Conservation (phyloP, 2,113 vertebrate genomes). For the Trogon melanurus region DNA sequence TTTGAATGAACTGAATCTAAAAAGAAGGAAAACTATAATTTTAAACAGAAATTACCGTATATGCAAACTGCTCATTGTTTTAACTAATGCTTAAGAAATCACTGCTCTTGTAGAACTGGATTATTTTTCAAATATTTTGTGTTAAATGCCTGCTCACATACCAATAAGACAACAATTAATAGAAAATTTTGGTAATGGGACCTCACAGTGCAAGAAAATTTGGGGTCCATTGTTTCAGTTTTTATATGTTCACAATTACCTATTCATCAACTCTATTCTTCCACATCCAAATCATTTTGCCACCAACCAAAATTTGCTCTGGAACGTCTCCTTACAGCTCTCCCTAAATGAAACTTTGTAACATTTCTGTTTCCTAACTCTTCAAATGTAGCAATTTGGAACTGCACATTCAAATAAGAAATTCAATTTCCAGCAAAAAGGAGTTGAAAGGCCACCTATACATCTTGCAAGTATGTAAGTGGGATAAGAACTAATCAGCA, state of each 20-base stretch:
- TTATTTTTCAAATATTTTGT: background rate
- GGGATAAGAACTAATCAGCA: background rate
- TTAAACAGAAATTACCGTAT: background rate
- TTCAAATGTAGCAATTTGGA: background rate
- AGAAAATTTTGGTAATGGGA: background rate
- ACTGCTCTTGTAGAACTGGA: background rate
- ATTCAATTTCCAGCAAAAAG: background rate
- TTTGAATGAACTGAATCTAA: background rate
- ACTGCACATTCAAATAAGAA: background rate
- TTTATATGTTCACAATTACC: background rate
- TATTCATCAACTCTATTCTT: background rate
- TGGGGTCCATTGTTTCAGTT: background rate
- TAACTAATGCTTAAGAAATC: background rate
- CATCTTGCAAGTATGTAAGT: background rate
- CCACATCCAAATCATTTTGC: background rate
- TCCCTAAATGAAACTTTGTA: background rate
- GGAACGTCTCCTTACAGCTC: background rate
- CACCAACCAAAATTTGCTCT: background rate
- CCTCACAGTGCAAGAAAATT: background rate
- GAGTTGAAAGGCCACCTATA: background rate
- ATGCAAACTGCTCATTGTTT: background rate
- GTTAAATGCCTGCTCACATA: background rate
- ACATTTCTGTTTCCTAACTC: background rate
- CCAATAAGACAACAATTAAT: background rate
- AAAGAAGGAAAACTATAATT: background rate